These are phyloP conservation scores for Deroplatys truncata DNA, from an alignment of 2,888 invertebrate species.

Conservation along the genomic window DNA sequence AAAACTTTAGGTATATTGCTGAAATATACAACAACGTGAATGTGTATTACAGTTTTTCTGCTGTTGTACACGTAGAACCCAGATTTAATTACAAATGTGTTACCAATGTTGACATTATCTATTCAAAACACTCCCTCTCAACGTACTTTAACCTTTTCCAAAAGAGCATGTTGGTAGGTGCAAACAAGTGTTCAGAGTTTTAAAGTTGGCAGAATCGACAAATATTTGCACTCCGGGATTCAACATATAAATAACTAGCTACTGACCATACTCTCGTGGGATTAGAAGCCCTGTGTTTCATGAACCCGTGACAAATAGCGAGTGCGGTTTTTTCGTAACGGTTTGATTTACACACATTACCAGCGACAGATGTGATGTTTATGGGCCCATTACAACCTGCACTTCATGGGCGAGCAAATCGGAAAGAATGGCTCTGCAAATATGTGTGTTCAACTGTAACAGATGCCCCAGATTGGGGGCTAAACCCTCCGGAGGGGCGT, in stretches of 20 bases:
- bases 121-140: background rate
- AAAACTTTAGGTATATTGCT: too few species aligned
- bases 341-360: background rate
- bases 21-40: too few species aligned
- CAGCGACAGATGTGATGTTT: background rate
- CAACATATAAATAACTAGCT: background rate
- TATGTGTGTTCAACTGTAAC: background rate
- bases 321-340: background rate
- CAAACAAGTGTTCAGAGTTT: background rate
- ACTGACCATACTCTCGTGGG: background rate
- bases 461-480: background rate
- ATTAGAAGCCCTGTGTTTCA: background rate
- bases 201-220: background rate
- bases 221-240: background rate
- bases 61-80: too few species aligned
- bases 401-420: background rate
- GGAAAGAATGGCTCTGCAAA: background rate
- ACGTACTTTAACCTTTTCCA: background rate
- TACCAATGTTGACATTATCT: background rate
- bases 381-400: background rate
- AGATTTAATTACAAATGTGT: background rate
- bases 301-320: background rate
- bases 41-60: too few species aligned
- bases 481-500: background rate
- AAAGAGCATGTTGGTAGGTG: background rate